Conservation (phyloP, 2,113 vertebrate species). For the Carassius auratus region DNA sequence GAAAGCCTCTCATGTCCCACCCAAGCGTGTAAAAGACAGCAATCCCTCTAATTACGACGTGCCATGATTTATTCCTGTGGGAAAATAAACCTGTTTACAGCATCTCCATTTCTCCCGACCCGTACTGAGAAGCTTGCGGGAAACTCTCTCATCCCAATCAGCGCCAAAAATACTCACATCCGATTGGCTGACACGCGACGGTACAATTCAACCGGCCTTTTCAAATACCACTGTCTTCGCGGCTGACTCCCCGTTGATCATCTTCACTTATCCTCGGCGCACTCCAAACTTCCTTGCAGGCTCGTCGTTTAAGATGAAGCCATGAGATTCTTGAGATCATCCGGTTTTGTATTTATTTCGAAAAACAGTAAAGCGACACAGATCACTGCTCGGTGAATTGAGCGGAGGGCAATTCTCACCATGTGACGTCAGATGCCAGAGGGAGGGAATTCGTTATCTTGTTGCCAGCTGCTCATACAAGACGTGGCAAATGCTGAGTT, state of each 20-base stretch:
- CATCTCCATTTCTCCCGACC: conserved; percentile 66
- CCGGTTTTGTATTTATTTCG: conserved; percentile 42
- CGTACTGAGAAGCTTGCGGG: conserved; percentile 78
- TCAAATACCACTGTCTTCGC: conserved; percentile 75
- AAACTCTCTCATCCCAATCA: conserved; percentile 80
- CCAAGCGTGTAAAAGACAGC: not conserved
- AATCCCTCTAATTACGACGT: not conserved
- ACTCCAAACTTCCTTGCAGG: not conserved
- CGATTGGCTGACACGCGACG: conserved; percentile 82
- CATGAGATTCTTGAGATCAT: not conserved
- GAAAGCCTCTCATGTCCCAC: not conserved
- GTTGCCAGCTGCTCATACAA: too few species aligned
- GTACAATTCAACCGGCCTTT: conserved; percentile 81
- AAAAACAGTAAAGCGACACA: conserved; percentile 39
- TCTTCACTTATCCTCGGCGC: not conserved
- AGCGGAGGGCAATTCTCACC: conserved; percentile 44
- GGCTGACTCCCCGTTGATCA: conserved; percentile 6
- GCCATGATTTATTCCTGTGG: conserved; percentile 32
- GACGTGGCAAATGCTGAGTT: too few species aligned
- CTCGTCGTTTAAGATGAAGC: not conserved
- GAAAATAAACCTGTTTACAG: conserved; percentile 60
- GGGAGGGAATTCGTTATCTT: conserved; percentile 16
- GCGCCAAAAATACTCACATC: conserved; percentile 92
- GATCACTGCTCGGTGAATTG: conserved; percentile 47
- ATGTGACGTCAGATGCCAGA: conserved; percentile 51